Evolutionary conservation across 1,140 invertebrate genomes (phyloP).

Genomic region (Drosophila oshimai): DNA sequence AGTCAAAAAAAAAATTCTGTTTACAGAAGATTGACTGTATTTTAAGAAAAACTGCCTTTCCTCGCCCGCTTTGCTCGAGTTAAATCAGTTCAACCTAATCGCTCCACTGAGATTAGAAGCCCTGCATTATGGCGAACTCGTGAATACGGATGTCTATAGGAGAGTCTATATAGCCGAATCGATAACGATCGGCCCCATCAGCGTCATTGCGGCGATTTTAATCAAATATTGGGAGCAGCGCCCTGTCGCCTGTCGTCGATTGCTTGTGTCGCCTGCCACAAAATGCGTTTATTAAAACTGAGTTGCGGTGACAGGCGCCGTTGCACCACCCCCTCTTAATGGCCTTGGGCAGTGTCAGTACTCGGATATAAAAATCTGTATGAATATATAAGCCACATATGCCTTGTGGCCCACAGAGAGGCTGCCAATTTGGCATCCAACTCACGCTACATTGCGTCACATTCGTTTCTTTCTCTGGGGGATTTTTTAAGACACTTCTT

Average conservation of each 20-base stretch:
- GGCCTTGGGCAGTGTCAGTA: conserved; percentile 72
- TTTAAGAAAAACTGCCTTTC: not conserved
- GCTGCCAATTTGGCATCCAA: conserved; percentile 49
- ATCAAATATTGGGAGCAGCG: conserved; percentile 60
- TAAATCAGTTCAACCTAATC: conserved; percentile 27
- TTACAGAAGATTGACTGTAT: not conserved
- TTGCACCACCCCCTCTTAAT: not conserved
- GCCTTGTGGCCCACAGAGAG: conserved; percentile 19
- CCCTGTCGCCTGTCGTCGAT: conserved; percentile 36
- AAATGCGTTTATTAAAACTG: conserved; percentile 70
- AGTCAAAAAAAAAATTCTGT: no score
- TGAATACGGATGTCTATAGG: conserved; percentile 25
- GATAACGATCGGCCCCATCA: conserved; percentile 62
- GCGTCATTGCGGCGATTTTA: conserved; percentile 51
- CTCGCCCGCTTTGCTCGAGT: not conserved
- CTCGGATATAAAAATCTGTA: conserved; percentile 10
- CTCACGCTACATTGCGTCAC: conserved; percentile 49
- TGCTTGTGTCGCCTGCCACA: conserved; percentile 38
- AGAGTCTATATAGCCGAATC: conserved; percentile 8
- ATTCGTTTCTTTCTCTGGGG: conserved; percentile 5
- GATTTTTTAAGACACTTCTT: conserved; percentile 6
- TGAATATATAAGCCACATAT: conserved; percentile 19
- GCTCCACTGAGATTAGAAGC: conserved; percentile 33
- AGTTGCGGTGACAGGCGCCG: conserved; percentile 39
- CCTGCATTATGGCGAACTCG: conserved; percentile 9